A percentile compares a stretch with the other conserved stretches of the same genome.
Conservation (phyloP, 1,140 invertebrate genomes). For the Ostrea edulis region DNA sequence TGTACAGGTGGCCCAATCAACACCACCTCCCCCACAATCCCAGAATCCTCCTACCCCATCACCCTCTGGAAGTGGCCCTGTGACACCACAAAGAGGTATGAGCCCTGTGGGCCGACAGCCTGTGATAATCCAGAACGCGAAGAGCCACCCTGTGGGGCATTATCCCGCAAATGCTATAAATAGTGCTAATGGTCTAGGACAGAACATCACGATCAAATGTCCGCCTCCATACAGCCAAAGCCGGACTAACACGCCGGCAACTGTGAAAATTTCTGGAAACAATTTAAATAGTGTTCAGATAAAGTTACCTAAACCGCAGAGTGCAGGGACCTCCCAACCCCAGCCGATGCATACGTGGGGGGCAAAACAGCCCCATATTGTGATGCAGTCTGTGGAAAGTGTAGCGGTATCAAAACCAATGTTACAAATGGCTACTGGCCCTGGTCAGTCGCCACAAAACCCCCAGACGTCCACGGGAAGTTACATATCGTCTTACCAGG, state of each 20-base stretch:
- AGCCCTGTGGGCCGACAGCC: conserved; percentile 50
- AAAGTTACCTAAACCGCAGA: conserved; percentile 33
- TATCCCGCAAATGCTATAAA: conserved; percentile 18
- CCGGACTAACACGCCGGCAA: not conserved
- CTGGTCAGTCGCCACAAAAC: conserved; percentile 26
- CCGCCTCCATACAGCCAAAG: conserved; percentile 44
- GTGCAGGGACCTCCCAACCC: conserved; percentile 46
- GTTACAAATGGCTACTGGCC: conserved; percentile 93
- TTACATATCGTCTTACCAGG: conserved; percentile 56
- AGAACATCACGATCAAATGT: conserved; percentile 56
- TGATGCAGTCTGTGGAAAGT: conserved; percentile 97
- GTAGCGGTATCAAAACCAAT: conserved; percentile 93
- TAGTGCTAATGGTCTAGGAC: conserved; percentile 41
- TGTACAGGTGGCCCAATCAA: conserved; percentile 60
- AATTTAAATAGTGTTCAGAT: conserved; percentile 42
- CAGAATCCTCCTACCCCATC: conserved; percentile 60
- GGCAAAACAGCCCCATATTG: conserved; percentile 90
- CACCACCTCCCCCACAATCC: conserved; percentile 39
- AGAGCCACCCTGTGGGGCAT: conserved; percentile 33
- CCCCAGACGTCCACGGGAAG: conserved; percentile 36
- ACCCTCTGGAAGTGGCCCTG: conserved; percentile 55
- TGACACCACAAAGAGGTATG: conserved; percentile 61
- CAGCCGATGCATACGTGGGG: conserved; percentile 76
- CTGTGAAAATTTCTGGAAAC: conserved; percentile 22
- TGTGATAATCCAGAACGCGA: conserved; percentile 77